Evolutionary conservation across 2,888 invertebrate genomes (phyloP), one percentile per base, ranked within the genome.

Genomic region (Linnaemya vulpina): DNA sequence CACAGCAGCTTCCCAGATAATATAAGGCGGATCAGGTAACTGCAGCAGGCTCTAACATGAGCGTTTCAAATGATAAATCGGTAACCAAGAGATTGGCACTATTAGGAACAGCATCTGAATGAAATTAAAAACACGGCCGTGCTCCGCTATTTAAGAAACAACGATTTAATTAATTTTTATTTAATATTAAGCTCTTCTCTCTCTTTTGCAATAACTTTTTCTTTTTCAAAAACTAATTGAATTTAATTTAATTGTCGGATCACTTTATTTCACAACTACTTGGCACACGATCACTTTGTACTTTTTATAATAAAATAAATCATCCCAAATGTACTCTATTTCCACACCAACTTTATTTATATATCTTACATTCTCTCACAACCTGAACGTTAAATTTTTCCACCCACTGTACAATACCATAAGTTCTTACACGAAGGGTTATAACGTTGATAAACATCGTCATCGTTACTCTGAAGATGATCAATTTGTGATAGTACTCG

Each of bases 401-500:
- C 55, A 49, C 38, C 58, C 20, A 82, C 76, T 82, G 58, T 82
- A 63, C 20, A 38, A 25, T 49, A 25, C 62, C 25, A 38, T 11
- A 77, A 67, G 70, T 75, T 78, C 83, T 80, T 71, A 53, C 51
- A 76, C 65, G 58, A 68, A 82, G 82, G 78, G 75, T 73, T 82
- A 75, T 75, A 63, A 71, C 75, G 75, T 65, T 82, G 74, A 78
- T 84, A 35, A 71, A 78, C 70, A 65, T 76, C 73, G 10, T 67
- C 74, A 51, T 53, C 20, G 68, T 83, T 76, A 77, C 70, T 75
- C 60, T 38, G 70, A 82, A 82, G 85, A 85, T 85, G 78, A 85
- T 85, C 78, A 85, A 75, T 82, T 78, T 84, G 77, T 85, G 81
- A 85, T 85, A 74, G 81, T 55, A 75, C 40, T 77, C 40, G 38